Percentiles rank a stretch among this genome's conserved stretches.
phyloP scores from a whole-genome alignment of 2,888 invertebrate species.

The Eurytoma adleriae region DNA sequence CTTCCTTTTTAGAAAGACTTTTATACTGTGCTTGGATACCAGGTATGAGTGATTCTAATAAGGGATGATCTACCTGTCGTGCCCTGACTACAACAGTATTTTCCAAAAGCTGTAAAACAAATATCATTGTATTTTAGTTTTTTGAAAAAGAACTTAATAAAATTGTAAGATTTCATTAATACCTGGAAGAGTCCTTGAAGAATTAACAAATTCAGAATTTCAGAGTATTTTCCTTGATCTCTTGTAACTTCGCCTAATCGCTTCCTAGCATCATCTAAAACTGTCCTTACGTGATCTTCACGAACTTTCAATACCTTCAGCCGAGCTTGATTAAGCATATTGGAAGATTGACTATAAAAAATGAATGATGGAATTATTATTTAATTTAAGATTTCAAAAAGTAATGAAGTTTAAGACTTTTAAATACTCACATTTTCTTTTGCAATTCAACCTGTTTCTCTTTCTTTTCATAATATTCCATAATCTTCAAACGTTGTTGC shows the following conservation, averaged over 20 bases:
- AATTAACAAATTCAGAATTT: constrained; percentile 90
- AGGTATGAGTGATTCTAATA: constrained; percentile 84
- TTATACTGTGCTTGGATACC: constrained; percentile 84
- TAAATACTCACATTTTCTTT: constrained; percentile 92
- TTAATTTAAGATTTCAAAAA: background rate
- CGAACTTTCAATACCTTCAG: constrained; percentile 96
- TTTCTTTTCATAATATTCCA: constrained; percentile 99
- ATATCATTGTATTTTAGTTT: constrained; percentile 1
- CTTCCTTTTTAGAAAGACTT: constrained; percentile 84
- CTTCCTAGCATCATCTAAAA: constrained; percentile 94
- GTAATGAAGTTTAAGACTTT: background rate
- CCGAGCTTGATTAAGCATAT: constrained; percentile 99
- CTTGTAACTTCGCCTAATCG: constrained; percentile 87
- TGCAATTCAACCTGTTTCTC: constrained; percentile 99
- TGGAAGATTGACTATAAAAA: constrained; percentile 91
- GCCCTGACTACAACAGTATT: constrained; percentile 87
- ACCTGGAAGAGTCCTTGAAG: constrained; percentile 91
- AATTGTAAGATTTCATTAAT: constrained; percentile 20
- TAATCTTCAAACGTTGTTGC: constrained; percentile 98
- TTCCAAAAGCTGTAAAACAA: constrained; percentile 86
- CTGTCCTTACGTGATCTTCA: constrained; percentile 94
- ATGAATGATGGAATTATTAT: constrained; percentile 10
- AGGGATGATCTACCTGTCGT: constrained; percentile 85
- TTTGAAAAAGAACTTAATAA: background rate
- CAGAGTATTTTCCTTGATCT: constrained; percentile 84